Percentiles rank a stretch among this genome's conserved stretches.
Evolutionary conservation across 2,797 vertebrate species (phyloP).

Genomic region (Eulemur coronatus): DNA sequence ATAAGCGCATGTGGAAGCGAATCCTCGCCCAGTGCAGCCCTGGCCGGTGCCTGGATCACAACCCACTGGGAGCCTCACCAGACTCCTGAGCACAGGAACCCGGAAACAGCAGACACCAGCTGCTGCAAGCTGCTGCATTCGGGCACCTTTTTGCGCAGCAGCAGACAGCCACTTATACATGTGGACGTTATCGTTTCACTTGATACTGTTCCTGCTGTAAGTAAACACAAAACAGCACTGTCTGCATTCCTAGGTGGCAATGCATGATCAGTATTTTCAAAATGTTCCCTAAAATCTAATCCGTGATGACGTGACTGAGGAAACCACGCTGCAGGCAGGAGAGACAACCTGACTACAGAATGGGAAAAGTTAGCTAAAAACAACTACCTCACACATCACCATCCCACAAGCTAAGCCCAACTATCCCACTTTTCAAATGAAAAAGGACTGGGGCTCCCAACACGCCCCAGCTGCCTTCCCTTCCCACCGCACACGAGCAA

Average conservation of each 20-base stretch:
- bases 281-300: neutral
- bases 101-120: fast-evolving
- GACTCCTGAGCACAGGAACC: neutral
- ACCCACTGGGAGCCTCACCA: neutral
- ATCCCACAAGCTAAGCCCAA: neutral
- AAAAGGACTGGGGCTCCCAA: fast-evolving
- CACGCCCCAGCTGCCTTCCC: neutral
- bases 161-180: too few relatives aligned
- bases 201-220: neutral
- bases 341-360: neutral
- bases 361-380: neutral
- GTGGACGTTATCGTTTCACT: fast-evolving
- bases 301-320: neutral
- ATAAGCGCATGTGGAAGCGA: neutral
- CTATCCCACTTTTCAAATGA: neutral
- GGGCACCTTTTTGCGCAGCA: fast-evolving
- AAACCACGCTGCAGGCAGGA: neutral
- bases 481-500: fast-evolving
- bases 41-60: fast-evolving
- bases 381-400: fast-evolving
- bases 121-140: fast-evolving
- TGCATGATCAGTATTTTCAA: neutral
- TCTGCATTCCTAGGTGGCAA: neutral
- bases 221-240: fast-evolving
- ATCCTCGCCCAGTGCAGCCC: neutral